Conservation (phyloP, 2,113 vertebrate species). For the Colistium nudipinnis region DNA sequence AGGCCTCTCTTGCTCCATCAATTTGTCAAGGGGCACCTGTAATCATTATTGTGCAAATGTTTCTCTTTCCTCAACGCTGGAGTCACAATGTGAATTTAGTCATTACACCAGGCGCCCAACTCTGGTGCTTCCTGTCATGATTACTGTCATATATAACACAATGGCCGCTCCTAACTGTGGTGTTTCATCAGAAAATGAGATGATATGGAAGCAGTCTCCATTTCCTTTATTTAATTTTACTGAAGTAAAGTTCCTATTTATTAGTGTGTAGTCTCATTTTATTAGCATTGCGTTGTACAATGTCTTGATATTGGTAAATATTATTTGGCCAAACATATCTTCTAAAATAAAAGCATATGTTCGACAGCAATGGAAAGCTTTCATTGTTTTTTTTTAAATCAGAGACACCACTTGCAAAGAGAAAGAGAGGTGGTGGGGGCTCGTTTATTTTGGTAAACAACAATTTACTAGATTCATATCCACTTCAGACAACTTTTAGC, state of each 20-base stretch:
- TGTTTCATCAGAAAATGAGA: constrained; percentile 23
- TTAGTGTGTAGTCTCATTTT: constrained; percentile 46
- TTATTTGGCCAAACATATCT: constrained; percentile 47
- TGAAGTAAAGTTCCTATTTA: constrained; percentile 29
- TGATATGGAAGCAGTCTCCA: constrained; percentile 5
- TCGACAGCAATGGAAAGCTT: not conserved
- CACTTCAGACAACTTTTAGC: no score
- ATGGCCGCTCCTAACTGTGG: not conserved
- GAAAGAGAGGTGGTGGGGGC: no score
- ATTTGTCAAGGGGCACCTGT: constrained; percentile 31
- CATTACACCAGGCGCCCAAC: constrained; percentile 12
- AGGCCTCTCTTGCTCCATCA: constrained; percentile 20
- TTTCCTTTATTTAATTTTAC: constrained; percentile 50
- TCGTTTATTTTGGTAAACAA: no score
- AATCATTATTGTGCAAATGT: constrained; percentile 6
- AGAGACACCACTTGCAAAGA: no score
- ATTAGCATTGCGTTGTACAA: constrained; percentile 34
- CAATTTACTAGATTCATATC: no score
- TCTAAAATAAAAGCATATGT: constrained; percentile 58
- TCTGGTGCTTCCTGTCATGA: constrained; percentile 21
- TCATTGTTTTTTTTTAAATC: not conserved
- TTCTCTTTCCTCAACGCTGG: not conserved
- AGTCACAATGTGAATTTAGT: constrained; percentile 19
- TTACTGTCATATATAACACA: constrained; percentile 2
- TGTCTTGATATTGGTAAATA: constrained; percentile 46